Percentiles rank a stretch among this genome's conserved stretches.
phyloP scores from a whole-genome alignment of 2,113 vertebrate genomes.

The Oryzias woworae region DNA sequence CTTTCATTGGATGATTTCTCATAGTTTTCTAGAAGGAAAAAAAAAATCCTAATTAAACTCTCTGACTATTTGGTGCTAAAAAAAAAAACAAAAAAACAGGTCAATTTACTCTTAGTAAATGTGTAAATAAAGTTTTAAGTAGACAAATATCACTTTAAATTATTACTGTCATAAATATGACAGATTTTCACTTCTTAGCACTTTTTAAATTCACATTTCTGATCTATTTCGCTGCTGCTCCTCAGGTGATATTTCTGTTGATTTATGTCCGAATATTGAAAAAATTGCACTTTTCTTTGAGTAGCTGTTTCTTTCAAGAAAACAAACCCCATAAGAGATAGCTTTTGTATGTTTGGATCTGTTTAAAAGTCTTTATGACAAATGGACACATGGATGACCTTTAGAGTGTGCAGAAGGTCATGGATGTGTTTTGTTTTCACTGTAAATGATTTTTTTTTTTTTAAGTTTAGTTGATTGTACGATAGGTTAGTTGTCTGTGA shows the following conservation, averaged over 20 bases:
- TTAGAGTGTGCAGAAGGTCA: not conserved
- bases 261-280: not conserved
- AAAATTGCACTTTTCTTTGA: not conserved
- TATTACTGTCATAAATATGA: too few relatives aligned
- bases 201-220: not conserved
- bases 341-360: conserved; percentile 7
- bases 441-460: conserved; percentile 9
- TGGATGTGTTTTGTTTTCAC: conserved; percentile 1
- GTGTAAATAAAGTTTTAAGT: too few relatives aligned
- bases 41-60: not conserved
- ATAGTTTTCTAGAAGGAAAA: conserved; percentile 2
- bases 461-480: conserved; percentile 23
- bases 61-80: too few relatives aligned
- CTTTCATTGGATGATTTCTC: conserved; percentile 11
- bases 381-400: not conserved
- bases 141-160: too few relatives aligned
- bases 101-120: too few relatives aligned
- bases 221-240: not conserved
- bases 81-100: too few relatives aligned
- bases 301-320: not conserved
- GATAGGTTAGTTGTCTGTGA: conserved; percentile 34
- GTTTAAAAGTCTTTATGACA: conserved; percentile 13
- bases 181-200: too few relatives aligned
- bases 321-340: not conserved
- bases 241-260: too few relatives aligned